Conservation (phyloP, 2,797 vertebrate species). For the Monodelphis domestica region DNA sequence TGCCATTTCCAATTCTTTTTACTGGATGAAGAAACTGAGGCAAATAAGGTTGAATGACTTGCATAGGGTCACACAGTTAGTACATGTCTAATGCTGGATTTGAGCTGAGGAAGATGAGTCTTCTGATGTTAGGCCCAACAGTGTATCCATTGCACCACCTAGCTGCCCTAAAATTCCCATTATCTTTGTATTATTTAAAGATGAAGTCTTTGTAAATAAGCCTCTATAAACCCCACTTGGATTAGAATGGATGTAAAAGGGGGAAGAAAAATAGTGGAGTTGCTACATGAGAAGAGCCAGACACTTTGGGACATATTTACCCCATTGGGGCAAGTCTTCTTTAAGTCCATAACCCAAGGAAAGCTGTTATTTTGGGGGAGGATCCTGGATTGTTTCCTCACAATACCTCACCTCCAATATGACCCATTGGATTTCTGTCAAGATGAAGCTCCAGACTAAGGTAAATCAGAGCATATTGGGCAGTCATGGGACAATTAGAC, state of each 20-base stretch:
- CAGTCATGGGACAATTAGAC: background rate
- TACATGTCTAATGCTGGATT: background rate
- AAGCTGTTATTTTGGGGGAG: background rate
- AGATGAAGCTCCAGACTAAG: conserved; percentile 16
- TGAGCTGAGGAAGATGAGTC: background rate
- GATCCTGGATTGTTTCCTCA: background rate
- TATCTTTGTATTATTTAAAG: background rate
- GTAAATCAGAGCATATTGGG: background rate
- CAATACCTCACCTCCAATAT: background rate
- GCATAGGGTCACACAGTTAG: background rate
- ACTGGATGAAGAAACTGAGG: background rate
- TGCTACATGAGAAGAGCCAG: background rate
- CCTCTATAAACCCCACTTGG: background rate
- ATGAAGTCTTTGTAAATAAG: background rate
- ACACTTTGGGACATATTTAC: background rate
- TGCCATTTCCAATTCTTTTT: background rate
- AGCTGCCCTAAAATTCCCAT: background rate
- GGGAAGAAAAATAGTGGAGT: background rate
- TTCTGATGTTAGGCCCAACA: background rate
- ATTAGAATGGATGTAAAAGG: background rate
- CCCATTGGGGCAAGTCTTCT: background rate
- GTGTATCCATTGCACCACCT: background rate
- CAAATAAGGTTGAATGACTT: background rate
- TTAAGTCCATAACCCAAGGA: background rate
- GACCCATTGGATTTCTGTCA: background rate